Percentiles rank a stretch among this genome's conserved stretches.
Conservation (phyloP, 2,888 invertebrate species). For the Crioceris asparagi region DNA sequence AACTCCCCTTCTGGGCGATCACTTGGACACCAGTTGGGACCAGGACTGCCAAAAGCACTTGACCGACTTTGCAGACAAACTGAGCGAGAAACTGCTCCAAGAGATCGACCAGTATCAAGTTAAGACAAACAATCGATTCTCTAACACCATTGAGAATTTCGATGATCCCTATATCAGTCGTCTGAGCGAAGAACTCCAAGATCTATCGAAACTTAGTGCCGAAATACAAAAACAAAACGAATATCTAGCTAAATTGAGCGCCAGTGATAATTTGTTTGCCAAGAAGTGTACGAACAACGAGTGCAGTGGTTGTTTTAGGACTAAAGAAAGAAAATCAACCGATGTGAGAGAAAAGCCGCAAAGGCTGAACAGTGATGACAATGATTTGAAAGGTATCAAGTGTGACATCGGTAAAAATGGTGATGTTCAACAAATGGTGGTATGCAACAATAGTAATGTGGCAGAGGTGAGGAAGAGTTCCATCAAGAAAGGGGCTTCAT, state of each 20-base stretch:
- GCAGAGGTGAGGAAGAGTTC: constrained; percentile 18
- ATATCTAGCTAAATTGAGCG: constrained; percentile 46
- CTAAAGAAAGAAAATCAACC: background rate
- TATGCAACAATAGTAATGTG: too few relatives aligned
- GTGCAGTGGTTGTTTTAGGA: background rate
- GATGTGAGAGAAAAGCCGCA: too few relatives aligned
- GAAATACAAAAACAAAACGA: constrained; percentile 50
- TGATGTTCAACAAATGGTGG: too few relatives aligned
- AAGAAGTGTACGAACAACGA: constrained; percentile 28
- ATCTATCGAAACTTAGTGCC: constrained; percentile 46
- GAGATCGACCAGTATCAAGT: constrained; percentile 57
- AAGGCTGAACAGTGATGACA: too few relatives aligned
- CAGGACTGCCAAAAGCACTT: constrained; percentile 59
- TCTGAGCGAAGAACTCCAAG: constrained; percentile 48
- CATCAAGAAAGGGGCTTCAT: constrained; percentile 27
- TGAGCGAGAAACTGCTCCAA: constrained; percentile 69
- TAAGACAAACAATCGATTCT: constrained; percentile 36
- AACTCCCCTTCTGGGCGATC: constrained; percentile 26
- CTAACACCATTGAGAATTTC: constrained; percentile 43
- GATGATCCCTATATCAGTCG: constrained; percentile 52
- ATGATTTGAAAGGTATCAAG: too few relatives aligned
- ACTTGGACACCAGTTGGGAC: constrained; percentile 39
- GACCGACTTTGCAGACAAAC: constrained; percentile 68
- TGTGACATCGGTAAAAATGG: too few relatives aligned
- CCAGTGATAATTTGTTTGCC: constrained; percentile 34